Conservation (phyloP, 2,888 invertebrate species). For the Tigriopus californicus region DNA sequence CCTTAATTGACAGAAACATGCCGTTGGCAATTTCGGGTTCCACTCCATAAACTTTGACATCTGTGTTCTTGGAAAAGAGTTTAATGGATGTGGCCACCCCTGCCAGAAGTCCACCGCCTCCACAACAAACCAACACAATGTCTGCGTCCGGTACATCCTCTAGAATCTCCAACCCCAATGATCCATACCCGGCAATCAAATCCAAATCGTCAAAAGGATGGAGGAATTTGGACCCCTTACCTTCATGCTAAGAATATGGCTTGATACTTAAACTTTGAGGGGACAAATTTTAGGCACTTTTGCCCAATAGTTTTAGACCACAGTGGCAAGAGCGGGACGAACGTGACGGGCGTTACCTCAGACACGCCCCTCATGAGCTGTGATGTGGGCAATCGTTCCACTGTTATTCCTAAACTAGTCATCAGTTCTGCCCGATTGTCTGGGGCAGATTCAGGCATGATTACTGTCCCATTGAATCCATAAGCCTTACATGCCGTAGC, state of each 20-base stretch:
- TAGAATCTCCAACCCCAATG: neutral
- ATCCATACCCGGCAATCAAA: neutral
- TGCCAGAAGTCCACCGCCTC: neutral
- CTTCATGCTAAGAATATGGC: neutral
- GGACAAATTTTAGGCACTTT: too few species aligned
- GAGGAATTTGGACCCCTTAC: neutral
- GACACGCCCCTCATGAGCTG: neutral
- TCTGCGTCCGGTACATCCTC: neutral
- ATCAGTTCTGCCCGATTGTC: neutral
- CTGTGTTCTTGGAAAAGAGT: neutral
- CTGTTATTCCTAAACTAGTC: neutral
- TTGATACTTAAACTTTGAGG: too few species aligned
- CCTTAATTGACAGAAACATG: neutral
- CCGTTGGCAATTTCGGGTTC: slow-evolving; percentile 1
- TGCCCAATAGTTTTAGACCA: too few species aligned
- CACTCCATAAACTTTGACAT: neutral
- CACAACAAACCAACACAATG: neutral
- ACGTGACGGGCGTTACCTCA: neutral
- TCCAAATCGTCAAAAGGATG: neutral
- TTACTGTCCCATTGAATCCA: neutral
- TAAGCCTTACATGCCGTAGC: neutral
- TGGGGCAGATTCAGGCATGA: neutral
- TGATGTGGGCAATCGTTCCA: neutral
- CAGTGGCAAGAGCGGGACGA: too few species aligned
- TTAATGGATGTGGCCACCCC: neutral